Conservation (phyloP, 2,113 vertebrate species). For the Oxyura jamaicensis region DNA sequence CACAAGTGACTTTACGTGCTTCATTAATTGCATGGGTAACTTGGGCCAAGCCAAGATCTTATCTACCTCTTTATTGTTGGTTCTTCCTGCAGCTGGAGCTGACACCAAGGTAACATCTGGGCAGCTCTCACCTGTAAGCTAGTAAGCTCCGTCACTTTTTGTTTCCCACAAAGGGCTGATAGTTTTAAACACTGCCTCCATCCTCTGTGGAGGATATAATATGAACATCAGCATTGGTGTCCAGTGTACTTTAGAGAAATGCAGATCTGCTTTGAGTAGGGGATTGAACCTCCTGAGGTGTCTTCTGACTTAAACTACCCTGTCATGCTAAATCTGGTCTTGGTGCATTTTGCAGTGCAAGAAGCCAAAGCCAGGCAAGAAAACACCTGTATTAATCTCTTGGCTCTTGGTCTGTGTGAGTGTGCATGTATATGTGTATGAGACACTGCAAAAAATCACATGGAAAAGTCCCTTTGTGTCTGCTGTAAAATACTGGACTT, state of each 20-base stretch:
- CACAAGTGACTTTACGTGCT: neutral
- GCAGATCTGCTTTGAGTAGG: neutral
- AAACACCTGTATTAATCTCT: neutral
- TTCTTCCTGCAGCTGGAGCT: neutral
- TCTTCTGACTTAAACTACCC: neutral
- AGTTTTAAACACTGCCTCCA: neutral
- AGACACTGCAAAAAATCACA: neutral
- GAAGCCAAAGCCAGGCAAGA: neutral
- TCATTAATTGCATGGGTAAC: neutral
- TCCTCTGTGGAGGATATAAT: accelerated
- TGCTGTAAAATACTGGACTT: neutral
- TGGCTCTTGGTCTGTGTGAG: neutral
- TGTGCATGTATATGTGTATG: neutral
- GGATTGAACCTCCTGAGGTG: neutral
- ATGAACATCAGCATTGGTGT: neutral
- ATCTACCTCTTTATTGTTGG: neutral
- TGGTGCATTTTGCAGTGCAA: neutral
- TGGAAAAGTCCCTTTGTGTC: accelerated
- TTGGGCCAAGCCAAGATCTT: neutral
- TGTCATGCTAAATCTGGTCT: neutral
- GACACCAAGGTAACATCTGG: neutral
- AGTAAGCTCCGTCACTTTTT: neutral
- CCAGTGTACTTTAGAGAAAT: neutral
- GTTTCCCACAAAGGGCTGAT: neutral
- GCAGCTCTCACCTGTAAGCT: accelerated